Percentiles rank a stretch among this genome's conserved stretches.
These are phyloP conservation scores for Heliothis virescens DNA, from an alignment of 1,140 invertebrate species.

Conservation along the genomic window DNA sequence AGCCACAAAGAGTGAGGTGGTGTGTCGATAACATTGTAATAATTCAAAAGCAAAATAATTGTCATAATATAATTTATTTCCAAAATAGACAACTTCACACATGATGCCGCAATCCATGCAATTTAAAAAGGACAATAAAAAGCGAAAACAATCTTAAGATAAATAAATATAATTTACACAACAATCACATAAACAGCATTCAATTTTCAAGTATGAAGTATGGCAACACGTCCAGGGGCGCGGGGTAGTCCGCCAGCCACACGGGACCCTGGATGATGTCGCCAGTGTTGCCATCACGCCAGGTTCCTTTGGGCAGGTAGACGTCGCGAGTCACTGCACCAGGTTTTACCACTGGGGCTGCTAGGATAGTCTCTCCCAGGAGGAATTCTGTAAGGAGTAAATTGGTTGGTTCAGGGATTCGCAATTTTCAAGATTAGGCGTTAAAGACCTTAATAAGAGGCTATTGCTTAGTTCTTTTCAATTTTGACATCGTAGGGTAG, in stretches of 20 bases:
- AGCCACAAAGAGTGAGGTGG: no score
- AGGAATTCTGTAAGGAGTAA: constrained; percentile 90
- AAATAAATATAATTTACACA: constrained; percentile 22
- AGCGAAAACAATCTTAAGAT: constrained; percentile 9
- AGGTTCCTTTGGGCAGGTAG: constrained; percentile 89
- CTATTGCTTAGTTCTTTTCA: no score
- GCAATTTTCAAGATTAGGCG: not conserved
- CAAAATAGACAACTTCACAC: no score
- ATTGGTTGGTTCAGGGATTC: not conserved
- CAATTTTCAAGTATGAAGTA: constrained; percentile 84
- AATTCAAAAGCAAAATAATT: no score
- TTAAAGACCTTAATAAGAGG: no score
- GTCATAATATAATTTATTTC: no score
- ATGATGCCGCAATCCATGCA: no score
- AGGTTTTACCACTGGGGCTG: constrained; percentile 91
- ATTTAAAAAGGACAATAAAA: not conserved
- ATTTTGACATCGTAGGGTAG: no score
- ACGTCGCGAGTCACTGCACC: constrained; percentile 90
- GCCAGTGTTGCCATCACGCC: constrained; percentile 72
- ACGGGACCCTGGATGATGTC: constrained; percentile 78
- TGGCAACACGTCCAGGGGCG: constrained; percentile 89
- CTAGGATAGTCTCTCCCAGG: constrained; percentile 92
- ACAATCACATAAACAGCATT: constrained; percentile 23
- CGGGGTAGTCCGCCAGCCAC: constrained; percentile 90
- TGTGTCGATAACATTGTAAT: no score